Conservation (phyloP, 2,888 invertebrate genomes). For the Drosophila silvestris region DNA sequence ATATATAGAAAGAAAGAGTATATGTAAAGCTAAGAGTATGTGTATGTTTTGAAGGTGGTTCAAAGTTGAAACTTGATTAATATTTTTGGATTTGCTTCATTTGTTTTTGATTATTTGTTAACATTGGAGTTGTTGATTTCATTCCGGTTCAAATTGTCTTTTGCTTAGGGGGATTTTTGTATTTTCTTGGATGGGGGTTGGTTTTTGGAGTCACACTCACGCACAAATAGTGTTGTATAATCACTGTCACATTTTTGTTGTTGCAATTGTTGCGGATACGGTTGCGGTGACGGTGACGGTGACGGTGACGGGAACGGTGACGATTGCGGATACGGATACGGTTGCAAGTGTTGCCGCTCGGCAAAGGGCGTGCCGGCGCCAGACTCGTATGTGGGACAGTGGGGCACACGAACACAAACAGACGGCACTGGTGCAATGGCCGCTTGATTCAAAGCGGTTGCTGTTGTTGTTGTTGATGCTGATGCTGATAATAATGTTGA, state of each 20-base stretch:
- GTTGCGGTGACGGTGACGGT: constrained; percentile 29
- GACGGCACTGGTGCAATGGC: constrained; percentile 84
- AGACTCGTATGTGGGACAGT: constrained; percentile 84
- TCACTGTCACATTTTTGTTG: constrained; percentile 84
- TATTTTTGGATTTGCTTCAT: constrained; percentile 28
- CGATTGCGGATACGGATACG: constrained; percentile 63
- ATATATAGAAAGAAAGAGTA: constrained; percentile 8
- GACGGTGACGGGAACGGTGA: constrained; percentile 60
- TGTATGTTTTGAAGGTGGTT: constrained; percentile 8
- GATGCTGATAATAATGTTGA: constrained; percentile 77
- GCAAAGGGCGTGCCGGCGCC: constrained; percentile 79
- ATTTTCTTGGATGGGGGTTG: constrained; percentile 21
- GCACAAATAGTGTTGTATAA: constrained; percentile 86
- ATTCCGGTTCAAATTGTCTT: constrained; percentile 16
- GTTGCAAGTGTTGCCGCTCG: constrained; percentile 67
- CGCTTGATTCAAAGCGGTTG: constrained; percentile 71
- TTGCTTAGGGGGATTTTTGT: neutral
- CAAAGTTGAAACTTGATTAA: constrained; percentile 22
- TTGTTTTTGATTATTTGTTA: constrained; percentile 2
- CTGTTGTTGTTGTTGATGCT: constrained; percentile 66
- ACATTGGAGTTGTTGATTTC: constrained; percentile 32
- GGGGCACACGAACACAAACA: constrained; percentile 86
- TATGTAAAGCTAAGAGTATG: constrained; percentile 4
- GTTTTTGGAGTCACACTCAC: constrained; percentile 84
- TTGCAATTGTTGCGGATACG: constrained; percentile 80